A percentile compares a stretch with the other conserved stretches of the same genome.
Evolutionary conservation across 2,888 invertebrate species (phyloP).

Genomic region (Embidobia sp.): DNA sequence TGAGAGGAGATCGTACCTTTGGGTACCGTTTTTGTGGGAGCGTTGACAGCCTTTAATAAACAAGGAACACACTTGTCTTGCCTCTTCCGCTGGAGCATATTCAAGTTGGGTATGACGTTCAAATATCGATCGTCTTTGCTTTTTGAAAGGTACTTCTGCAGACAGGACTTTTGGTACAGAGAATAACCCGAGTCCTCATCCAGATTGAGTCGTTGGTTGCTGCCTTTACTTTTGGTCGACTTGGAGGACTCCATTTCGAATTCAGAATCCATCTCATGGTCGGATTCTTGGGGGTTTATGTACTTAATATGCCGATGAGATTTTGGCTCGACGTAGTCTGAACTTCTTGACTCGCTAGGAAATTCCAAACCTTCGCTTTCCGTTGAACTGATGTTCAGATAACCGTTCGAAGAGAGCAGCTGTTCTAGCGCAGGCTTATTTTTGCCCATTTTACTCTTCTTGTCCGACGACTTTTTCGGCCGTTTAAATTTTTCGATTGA

Average conservation of each 20-base stretch:
- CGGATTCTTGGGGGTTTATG: too few species aligned
- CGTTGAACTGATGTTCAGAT: conserved; percentile 26
- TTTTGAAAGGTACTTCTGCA: background rate
- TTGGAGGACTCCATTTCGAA: too few species aligned
- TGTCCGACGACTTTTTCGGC: background rate
- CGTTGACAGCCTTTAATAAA: conserved; percentile 69
- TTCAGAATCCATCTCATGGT: too few species aligned
- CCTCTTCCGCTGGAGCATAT: conserved; percentile 71
- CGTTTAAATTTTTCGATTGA: conserved; percentile 37
- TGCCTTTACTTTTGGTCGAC: too few species aligned
- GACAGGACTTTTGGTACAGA: conserved; percentile 9
- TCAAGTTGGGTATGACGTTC: conserved; percentile 70
- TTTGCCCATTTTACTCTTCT: background rate
- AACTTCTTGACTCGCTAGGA: background rate
- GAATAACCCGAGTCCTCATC: conserved; percentile 6
- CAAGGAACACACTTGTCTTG: conserved; percentile 77
- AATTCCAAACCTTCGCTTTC: conserved; percentile 21
- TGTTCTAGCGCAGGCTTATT: background rate
- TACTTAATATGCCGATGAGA: conserved; percentile 30
- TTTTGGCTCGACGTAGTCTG: conserved; percentile 3
- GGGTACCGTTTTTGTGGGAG: background rate
- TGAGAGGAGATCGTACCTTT: background rate
- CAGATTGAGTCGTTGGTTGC: too few species aligned
- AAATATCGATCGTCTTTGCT: conserved; percentile 46
- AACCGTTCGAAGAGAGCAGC: conserved; percentile 21